phyloP scores from a whole-genome alignment of 1,140 invertebrate genomes.

The Dendrolimus punctatus region DNA sequence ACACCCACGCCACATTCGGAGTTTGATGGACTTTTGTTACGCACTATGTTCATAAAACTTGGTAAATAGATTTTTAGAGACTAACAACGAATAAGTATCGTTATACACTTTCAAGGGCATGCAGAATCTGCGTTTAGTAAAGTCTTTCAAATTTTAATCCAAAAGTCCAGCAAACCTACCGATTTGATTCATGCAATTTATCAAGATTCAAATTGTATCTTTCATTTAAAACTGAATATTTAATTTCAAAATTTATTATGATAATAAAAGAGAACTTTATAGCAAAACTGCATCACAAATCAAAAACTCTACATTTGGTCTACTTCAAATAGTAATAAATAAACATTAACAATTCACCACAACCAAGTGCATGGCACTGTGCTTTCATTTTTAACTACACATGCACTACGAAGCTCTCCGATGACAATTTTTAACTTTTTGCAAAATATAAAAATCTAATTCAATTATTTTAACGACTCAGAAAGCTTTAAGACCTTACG shows the following conservation, averaged over 20 bases:
- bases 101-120: too few relatives aligned
- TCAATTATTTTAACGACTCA: too few relatives aligned
- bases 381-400: conserved; percentile 42
- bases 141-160: too few relatives aligned
- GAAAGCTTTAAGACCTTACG: too few relatives aligned
- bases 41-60: too few relatives aligned
- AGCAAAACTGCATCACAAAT: conserved; percentile 63
- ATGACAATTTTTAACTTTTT: not conserved
- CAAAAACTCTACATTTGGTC: conserved; percentile 40
- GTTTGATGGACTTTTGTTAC: too few relatives aligned
- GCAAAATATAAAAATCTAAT: conserved; percentile 5
- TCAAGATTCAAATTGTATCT: conserved; percentile 18
- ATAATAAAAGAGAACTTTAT: conserved; percentile 54
- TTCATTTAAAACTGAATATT: conserved; percentile 8
- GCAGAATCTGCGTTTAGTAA: too few relatives aligned
- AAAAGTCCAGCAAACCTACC: conserved; percentile 36
- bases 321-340: conserved; percentile 33
- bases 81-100: too few relatives aligned
- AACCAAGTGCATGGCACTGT: conserved; percentile 61
- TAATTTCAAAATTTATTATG: conserved; percentile 25
- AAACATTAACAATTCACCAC: conserved; percentile 50
- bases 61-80: too few relatives aligned
- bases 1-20: conserved; percentile 41
- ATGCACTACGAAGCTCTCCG: conserved; percentile 47
- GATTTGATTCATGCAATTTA: conserved; percentile 36